Base-by-base conservation (phyloP, 1,140 invertebrate genomes). In the Trichonephila clavata region DNA sequence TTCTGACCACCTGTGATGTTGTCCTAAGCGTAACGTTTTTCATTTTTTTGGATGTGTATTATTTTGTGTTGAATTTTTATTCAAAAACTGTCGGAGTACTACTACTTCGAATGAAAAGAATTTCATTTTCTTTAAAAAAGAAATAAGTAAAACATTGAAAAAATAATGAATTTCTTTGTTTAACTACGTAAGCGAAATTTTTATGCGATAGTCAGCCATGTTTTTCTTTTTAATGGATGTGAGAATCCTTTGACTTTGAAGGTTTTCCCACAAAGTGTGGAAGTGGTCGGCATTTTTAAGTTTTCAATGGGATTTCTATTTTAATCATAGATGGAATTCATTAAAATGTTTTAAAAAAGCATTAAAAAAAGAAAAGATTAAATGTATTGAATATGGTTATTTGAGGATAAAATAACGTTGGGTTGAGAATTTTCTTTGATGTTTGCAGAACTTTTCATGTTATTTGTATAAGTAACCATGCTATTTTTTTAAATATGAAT, bases 91-190 rank as follows among this genome's bases (percentile, higher is more conserved):
- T n/a, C n/a, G 3, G 21, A 21, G 63, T 21, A n/a, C 7, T 7
- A 8, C 10, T 65, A 21, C 18, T 65, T 65, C 50, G 21, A 21
- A 65, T 65, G 18, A 24, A n/a, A 65, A 65, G 63, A 65, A 65
- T 21, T n/a, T n/a, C 21, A 18, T 65, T 65, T 21, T n/a, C 21
- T 39, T 21, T 21, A 63, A 39, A 39, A 50, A 50, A 50, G 10
- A 50, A 50, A 50, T 50, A 50, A 50, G 32, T 50, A 65, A 65
- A n/a, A 8, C 63, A n/a, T n/a, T 6, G n/a, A 65, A 65, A 65
- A 65, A 65, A 65, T 24, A 24, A 65, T 65, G 63, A 65, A 65
- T 65, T 65, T 65, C 61, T 63, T 63, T 63, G 21, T 63, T 63
- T 65, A 65, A n/a, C 21, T 65, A 65, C 7, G 50, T 13, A 65